These are phyloP conservation scores for Ephestia elutella DNA, from an alignment of 1,140 invertebrate species.

Conservation along the genomic window DNA sequence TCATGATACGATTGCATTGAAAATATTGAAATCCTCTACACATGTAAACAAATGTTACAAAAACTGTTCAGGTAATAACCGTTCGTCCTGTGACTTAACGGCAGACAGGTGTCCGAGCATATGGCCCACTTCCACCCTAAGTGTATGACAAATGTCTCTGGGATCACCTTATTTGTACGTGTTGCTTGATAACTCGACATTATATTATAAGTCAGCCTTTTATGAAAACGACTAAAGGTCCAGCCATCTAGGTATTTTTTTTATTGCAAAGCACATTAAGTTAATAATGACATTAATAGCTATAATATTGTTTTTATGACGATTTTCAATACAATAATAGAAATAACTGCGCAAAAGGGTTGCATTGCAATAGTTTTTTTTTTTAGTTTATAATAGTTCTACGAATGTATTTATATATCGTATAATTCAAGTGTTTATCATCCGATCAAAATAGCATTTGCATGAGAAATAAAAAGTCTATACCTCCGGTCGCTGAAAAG, in stretches of 20 bases:
- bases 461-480: not conserved
- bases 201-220: not conserved
- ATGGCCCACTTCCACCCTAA: slow-evolving; percentile 1
- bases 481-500: not conserved
- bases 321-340: no score
- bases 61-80: not conserved
- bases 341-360: no score
- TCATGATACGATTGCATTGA: no score
- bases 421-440: not conserved
- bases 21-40: no score
- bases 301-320: not conserved
- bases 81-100: not conserved
- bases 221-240: no score
- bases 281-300: no score
- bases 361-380: no score
- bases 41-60: no score
- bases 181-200: not conserved
- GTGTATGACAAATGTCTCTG: not conserved
- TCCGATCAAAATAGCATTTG: not conserved
- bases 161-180: not conserved
- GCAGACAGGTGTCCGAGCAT: not conserved
- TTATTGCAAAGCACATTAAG: no score
- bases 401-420: no score
- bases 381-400: no score
- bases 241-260: no score